Percentiles rank a stretch among this genome's conserved stretches.
Evolutionary conservation across 2,797 vertebrate genomes (phyloP).

Genomic region (Sebastolobus alascanus): DNA sequence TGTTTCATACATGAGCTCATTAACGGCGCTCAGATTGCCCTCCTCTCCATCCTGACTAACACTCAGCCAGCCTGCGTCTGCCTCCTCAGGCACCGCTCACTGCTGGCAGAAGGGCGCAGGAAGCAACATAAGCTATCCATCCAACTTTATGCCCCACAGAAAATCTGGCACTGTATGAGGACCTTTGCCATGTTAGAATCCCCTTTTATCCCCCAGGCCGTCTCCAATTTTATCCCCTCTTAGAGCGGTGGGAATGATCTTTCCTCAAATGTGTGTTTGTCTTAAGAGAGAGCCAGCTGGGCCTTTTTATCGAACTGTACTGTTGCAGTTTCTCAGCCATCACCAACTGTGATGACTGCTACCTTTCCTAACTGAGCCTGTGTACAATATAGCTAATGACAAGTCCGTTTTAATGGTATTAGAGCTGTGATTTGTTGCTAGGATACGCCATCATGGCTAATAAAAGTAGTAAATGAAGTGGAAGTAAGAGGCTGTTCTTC

Average conservation of each 20-base stretch:
- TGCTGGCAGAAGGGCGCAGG: constrained; percentile 65
- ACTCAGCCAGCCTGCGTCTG: constrained; percentile 63
- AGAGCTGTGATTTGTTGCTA: constrained; percentile 72
- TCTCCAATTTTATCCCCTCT: constrained; percentile 50
- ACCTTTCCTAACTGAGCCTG: constrained; percentile 18
- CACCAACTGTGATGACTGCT: constrained; percentile 45
- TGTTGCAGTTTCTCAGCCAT: constrained; percentile 38
- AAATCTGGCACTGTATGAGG: constrained; percentile 62
- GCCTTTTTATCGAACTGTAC: constrained; percentile 36
- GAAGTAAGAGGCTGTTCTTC: constrained; percentile 52
- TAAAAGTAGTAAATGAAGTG: constrained; percentile 58
- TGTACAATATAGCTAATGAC: constrained; percentile 50
- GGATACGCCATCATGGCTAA: constrained; percentile 53
- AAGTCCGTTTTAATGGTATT: constrained; percentile 56
- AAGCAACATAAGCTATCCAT: constrained; percentile 68
- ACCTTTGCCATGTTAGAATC: constrained; percentile 51
- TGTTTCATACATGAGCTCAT: constrained; percentile 85
- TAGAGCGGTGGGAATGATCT: constrained; percentile 45
- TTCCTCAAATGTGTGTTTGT: constrained; percentile 46
- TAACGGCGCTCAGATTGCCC: constrained; percentile 72
- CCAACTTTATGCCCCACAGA: constrained; percentile 67
- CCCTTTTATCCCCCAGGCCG: constrained; percentile 63
- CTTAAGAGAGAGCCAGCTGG: constrained; percentile 58
- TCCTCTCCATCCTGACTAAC: constrained; percentile 62
- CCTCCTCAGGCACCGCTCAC: constrained; percentile 70